A percentile compares a stretch with the other conserved stretches of the same genome.
Conservation (phyloP, 2,888 invertebrate genomes). For the Drosophila setosimentum region DNA sequence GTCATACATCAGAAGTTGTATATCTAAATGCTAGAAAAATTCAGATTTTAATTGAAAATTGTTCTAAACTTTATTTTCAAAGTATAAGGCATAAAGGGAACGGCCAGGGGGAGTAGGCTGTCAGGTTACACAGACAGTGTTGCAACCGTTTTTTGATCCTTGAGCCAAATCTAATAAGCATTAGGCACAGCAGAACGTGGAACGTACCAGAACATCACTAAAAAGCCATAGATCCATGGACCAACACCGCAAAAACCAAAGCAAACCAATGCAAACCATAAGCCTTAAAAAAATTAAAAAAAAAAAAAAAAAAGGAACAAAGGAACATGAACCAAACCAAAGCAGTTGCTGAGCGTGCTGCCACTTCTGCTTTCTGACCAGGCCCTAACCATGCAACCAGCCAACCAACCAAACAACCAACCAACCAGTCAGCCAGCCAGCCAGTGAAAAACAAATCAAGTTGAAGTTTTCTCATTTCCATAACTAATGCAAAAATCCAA, state of each 20-base stretch:
- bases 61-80: background rate
- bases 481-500: slow-evolving; percentile 85
- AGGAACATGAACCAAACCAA: slow-evolving; percentile 44
- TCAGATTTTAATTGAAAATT: background rate
- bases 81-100: background rate
- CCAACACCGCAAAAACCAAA: slow-evolving; percentile 52
- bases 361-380: slow-evolving; percentile 70
- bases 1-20: background rate
- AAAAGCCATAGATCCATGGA: slow-evolving; percentile 46
- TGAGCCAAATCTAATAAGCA: slow-evolving; percentile 80
- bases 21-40: background rate
- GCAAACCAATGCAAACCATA: slow-evolving; percentile 64
- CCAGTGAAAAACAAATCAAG: slow-evolving; percentile 79
- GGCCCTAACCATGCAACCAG: slow-evolving; percentile 29
- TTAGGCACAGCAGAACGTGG: slow-evolving; percentile 55
- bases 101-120: background rate
- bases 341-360: slow-evolving; percentile 63
- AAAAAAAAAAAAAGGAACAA: slow-evolving; percentile 22
- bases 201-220: slow-evolving; percentile 42
- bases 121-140: slow-evolving; percentile 30
- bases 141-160: slow-evolving; percentile 69
- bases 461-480: slow-evolving; percentile 83
- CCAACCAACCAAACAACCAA: slow-evolving; percentile 20
- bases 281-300: slow-evolving; percentile 33
- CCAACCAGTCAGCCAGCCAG: slow-evolving; percentile 32